Base-by-base conservation (phyloP, 1,140 invertebrate species). In the Diachasmimorpha longicaudata region DNA sequence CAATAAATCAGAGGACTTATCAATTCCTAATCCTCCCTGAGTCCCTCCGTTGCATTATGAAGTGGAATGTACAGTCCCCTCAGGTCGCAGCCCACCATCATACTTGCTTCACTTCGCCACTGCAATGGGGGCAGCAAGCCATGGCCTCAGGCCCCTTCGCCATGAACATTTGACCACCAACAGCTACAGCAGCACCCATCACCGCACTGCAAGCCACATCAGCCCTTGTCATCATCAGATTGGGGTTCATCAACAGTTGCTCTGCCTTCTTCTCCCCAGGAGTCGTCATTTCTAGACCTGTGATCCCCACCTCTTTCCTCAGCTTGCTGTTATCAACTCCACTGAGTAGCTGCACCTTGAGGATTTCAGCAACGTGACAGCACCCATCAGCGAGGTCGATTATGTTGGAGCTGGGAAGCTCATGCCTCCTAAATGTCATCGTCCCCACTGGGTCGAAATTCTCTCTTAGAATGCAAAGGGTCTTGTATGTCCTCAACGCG, bases 401-500 rank as follows among this genome's bases (percentile, higher is more conserved):
- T 37, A 90, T 84, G 83, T 90, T 89, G 68, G 86, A 86, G 77
- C 85, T 89, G 23, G 84, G 79, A 44, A 90, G 79, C 77, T 86
- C 86, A 13, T 86, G 83, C 36, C 78, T 82, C 70, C 77, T 79
- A 77, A 70, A 78, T 4, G 77, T 77, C 13, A 79, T 78, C 63
- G 83, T 77, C 73, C 83, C 84, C 31, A 85, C 76, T 37, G 86
- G 80, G 79, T 89, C 88, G 68, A 89, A 88, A 82, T 87, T 90
- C 75, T 89, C 86, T 72, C 86, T 80, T 4, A 90, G 79, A 48
- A 88, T 83, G 75, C 85, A 84, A 13, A 90, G 80, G 36, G 79
- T 85, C 69, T 86, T 90, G 42, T 94, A 93, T 36, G 93, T 93
- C 78, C 92, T 93, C 4, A 94, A 84, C 55, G 93, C 90, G 78